Evolutionary conservation across 2,888 invertebrate species (phyloP).

Genomic region (Lasioglossum villosulum): DNA sequence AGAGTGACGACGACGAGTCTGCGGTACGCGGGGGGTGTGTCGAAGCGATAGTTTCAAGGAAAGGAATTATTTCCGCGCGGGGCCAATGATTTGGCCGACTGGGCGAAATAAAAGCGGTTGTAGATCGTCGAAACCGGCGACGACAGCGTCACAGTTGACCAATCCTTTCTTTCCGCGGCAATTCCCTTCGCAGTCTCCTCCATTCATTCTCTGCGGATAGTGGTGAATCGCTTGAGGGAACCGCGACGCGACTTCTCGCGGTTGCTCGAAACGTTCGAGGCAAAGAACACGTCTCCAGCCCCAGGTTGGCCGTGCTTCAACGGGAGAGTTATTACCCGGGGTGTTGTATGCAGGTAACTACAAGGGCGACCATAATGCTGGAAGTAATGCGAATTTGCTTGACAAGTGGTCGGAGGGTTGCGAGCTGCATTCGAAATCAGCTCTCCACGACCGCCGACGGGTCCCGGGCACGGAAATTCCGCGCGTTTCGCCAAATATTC

Average conservation of each 20-base stretch:
- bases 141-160: not conserved
- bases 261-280: not conserved
- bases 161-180: not conserved
- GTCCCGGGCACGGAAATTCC: slow-evolving; percentile 44
- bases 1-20: not conserved
- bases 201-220: not conserved
- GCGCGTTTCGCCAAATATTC: slow-evolving; percentile 25
- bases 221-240: not conserved
- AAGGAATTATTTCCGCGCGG: not conserved
- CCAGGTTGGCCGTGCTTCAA: not conserved
- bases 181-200: not conserved
- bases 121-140: slow-evolving; percentile 2
- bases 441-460: slow-evolving; percentile 43
- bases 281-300: not conserved
- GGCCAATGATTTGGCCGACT: not conserved
- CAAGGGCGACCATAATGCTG: slow-evolving; percentile 73
- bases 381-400: slow-evolving; percentile 80
- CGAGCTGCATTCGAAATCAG: slow-evolving; percentile 74
- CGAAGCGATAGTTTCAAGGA: not conserved
- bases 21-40: not conserved
- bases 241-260: slow-evolving; percentile 1
- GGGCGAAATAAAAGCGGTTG: no score
- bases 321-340: slow-evolving; percentile 65
- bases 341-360: slow-evolving; percentile 68
- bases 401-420: slow-evolving; percentile 79